A percentile compares a stretch with the other conserved stretches of the same genome.
Evolutionary conservation across 2,797 vertebrate species (phyloP).

Genomic region (Ataeniobius toweri): DNA sequence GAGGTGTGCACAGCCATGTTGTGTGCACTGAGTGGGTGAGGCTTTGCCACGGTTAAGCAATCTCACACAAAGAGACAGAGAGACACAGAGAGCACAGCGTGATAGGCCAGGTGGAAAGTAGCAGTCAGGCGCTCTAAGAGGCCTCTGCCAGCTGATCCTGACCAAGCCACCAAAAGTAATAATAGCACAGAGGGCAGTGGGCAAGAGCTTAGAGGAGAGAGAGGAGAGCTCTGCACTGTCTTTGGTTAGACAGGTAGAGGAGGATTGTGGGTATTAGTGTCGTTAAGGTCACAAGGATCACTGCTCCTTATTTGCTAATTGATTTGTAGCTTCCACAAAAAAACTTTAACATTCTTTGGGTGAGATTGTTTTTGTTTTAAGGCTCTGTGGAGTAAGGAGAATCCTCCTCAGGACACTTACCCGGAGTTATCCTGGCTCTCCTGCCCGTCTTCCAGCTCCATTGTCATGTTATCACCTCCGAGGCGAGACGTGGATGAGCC

Average conservation of each 20-base stretch:
- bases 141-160: conserved; percentile 65
- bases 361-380: conserved; percentile 28
- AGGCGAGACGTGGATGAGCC: conserved; percentile 57
- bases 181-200: conserved; percentile 62
- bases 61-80: conserved; percentile 37
- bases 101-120: conserved; percentile 66
- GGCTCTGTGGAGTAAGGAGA: conserved; percentile 39
- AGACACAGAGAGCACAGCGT: conserved; percentile 43
- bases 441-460: conserved; percentile 69
- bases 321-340: conserved; percentile 37
- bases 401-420: conserved; percentile 72
- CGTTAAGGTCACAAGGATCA: conserved; percentile 46
- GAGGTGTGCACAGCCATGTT: conserved; percentile 50
- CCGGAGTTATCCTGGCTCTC: conserved; percentile 80
- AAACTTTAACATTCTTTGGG: conserved; percentile 13
- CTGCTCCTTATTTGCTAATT: conserved; percentile 44
- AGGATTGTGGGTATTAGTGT: conserved; percentile 66
- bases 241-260: conserved; percentile 62
- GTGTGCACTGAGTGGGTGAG: conserved; percentile 45
- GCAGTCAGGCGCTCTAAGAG: conserved; percentile 61
- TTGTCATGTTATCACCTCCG: conserved; percentile 53
- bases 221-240: conserved; percentile 39
- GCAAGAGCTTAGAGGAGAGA: conserved; percentile 52
- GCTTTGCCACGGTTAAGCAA: conserved; percentile 35
- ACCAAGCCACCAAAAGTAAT: conserved; percentile 67